Evolutionary conservation across 2,113 vertebrate genomes (phyloP).

Genomic region (Irena cyanogastra): DNA sequence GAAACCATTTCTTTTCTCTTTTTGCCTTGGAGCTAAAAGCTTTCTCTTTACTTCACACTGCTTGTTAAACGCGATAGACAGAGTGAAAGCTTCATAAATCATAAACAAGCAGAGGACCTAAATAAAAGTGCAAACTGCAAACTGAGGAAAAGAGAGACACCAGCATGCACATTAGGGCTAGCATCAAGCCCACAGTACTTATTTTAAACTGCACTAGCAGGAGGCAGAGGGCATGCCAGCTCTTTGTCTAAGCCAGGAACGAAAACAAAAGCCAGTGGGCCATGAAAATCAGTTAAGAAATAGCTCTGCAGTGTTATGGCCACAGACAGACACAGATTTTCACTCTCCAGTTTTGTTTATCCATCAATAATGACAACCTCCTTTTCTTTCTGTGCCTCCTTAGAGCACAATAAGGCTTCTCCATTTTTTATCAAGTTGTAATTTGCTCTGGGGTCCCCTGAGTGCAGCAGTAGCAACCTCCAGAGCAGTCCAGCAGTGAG

Average conservation of each 20-base stretch:
- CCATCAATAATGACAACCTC: not conserved
- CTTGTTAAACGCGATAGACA: constrained; percentile 48
- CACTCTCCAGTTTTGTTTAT: not conserved
- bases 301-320: not conserved
- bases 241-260: not conserved
- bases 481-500: not conserved
- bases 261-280: not conserved
- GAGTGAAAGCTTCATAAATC: constrained; percentile 63
- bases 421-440: not conserved
- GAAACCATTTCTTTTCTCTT: constrained; percentile 15
- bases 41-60: constrained; percentile 47
- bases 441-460: not conserved
- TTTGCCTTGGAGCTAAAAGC: constrained; percentile 51
- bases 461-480: not conserved
- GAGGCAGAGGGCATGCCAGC: not conserved
- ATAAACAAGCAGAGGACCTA: constrained; percentile 56
- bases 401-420: not conserved
- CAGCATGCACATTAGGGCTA: not conserved
- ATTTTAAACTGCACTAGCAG: not conserved
- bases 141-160: not conserved
- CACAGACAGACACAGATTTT: not conserved
- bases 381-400: not conserved
- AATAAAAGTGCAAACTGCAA: constrained; percentile 23
- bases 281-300: not conserved
- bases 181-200: not conserved